Base-by-base conservation (phyloP, 1,140 invertebrate species). In the Achatina immaculata region DNA sequence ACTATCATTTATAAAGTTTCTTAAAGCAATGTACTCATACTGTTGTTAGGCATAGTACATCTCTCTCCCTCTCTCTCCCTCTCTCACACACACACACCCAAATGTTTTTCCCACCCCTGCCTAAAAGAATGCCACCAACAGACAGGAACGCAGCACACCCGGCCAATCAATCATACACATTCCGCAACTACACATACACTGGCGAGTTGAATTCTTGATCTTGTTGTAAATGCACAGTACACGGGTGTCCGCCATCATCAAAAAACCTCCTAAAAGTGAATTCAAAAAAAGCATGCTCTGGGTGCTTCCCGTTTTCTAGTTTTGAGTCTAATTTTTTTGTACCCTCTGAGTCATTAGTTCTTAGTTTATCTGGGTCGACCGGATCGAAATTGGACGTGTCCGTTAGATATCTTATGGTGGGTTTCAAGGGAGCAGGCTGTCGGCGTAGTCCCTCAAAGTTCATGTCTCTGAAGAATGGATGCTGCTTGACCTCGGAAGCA, bases 211-310 rank as follows among this genome's bases (percentile, higher is more conserved):
- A 58, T 42, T 68, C 76, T 78, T 68, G 62, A 14, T 68, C 58
- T 45, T 66, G 76, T 31, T 78, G 76, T n/a, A 62, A 78, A 21
- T 36, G 76, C 62, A 78, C n/a, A 2, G 76, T 42, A 62, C 62
- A 78, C 1, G 76, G 76, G 68, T 78, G 76, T 19, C 76, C 89
- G 72, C 88, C 89, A 85, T 92, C 90, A 88, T 98, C 97, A 93
- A 99, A 99, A 93, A 99, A 99, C 82, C 98, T 94, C 82, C 98
- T 93, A 92, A 99, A 99, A 28, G 98, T 99, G 92, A 99, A 99
- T 92, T 99, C 98, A 90, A 98, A 98, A 93, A 99, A 99, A 48
- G 98, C 98, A 83, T 94, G 98, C 92, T 98, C 98, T 51, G 95
- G 95, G 82, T 92, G 91, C 88, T 96, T 91, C 69, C 89, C 88